phyloP scores from a whole-genome alignment of 1,140 invertebrate species.

The Cotesia vestalis region DNA sequence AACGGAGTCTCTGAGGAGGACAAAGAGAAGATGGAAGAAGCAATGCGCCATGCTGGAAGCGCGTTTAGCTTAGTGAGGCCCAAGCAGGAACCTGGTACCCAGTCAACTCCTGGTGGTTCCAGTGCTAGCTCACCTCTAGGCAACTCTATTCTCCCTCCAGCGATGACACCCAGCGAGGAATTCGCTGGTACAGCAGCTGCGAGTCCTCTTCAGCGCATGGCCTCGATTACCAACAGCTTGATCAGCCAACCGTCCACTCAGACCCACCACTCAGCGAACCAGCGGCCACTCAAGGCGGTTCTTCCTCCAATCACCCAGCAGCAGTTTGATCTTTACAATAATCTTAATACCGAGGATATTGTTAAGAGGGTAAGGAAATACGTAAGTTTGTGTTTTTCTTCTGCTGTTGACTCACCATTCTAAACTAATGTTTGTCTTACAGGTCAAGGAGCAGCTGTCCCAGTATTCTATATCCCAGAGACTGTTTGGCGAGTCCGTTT shows the following conservation, averaged over 20 bases:
- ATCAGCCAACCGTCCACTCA: constrained; percentile 90
- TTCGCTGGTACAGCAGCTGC: constrained; percentile 80
- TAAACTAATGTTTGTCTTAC: constrained; percentile 29
- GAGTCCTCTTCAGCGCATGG: constrained; percentile 95
- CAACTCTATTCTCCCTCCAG: constrained; percentile 83
- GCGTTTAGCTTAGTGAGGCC: constrained; percentile 86
- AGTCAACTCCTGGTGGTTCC: constrained; percentile 71
- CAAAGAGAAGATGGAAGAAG: constrained; percentile 74
- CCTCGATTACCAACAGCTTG: constrained; percentile 95
- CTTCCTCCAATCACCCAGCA: constrained; percentile 98
- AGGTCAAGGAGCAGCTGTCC: constrained; percentile 95
- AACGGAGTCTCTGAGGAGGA: constrained; percentile 75
- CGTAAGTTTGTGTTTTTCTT: constrained; percentile 28
- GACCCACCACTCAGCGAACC: constrained; percentile 80
- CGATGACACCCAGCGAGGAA: constrained; percentile 79
- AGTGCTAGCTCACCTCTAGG: constrained; percentile 79
- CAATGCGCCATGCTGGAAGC: constrained; percentile 81
- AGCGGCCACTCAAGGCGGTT: constrained; percentile 92
- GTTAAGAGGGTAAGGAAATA: constrained; percentile 81
- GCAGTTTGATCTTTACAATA: constrained; percentile 98
- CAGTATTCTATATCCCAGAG: constrained; percentile 99
- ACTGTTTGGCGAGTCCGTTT: constrained; percentile 95
- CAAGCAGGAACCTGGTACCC: constrained; percentile 77
- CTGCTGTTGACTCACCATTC: neutral
- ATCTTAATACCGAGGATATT: constrained; percentile 98